These are phyloP conservation scores for Dryococelus australis DNA, from an alignment of 2,888 invertebrate genomes.

Conservation along the genomic window DNA sequence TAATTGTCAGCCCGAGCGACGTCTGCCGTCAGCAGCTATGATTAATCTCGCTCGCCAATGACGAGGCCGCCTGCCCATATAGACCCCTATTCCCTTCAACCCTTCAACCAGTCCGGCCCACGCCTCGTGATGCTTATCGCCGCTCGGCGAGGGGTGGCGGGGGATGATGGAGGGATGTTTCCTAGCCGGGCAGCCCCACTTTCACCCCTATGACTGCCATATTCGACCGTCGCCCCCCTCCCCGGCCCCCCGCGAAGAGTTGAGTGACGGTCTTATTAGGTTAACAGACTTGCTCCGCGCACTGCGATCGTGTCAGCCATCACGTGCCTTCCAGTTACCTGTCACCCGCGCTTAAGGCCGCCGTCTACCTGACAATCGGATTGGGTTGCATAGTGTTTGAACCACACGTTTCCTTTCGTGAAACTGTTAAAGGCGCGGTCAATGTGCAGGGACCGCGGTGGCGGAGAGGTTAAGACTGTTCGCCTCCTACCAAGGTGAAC, in stretches of 20 bases:
- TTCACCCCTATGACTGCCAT: background rate
- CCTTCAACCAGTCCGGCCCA: background rate
- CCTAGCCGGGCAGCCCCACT: too few relatives aligned
- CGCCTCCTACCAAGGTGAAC: too few relatives aligned
- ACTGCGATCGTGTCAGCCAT: background rate
- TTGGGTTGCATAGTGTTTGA: too few relatives aligned
- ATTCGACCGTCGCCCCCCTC: background rate
- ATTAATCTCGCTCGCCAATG: background rate
- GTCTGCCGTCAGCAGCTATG: background rate
- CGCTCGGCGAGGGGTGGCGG: background rate
- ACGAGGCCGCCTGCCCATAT: background rate
- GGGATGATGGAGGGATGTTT: too few relatives aligned
- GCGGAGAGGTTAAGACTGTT: too few relatives aligned
- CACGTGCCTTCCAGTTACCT: too few relatives aligned
- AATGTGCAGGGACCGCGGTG: too few relatives aligned
- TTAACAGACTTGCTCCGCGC: background rate
- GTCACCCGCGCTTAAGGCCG: background rate
- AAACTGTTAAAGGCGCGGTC: too few relatives aligned
- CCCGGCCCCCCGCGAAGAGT: too few relatives aligned
- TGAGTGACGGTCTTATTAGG: background rate
- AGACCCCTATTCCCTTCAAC: background rate
- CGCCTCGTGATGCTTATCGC: background rate
- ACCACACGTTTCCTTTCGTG: too few relatives aligned
- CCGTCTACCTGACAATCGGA: too few relatives aligned
- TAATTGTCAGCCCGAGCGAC: slow-evolving; percentile 1